phyloP scores from a whole-genome alignment of 1,140 invertebrate species.

The Temnothorax curvispinosus region DNA sequence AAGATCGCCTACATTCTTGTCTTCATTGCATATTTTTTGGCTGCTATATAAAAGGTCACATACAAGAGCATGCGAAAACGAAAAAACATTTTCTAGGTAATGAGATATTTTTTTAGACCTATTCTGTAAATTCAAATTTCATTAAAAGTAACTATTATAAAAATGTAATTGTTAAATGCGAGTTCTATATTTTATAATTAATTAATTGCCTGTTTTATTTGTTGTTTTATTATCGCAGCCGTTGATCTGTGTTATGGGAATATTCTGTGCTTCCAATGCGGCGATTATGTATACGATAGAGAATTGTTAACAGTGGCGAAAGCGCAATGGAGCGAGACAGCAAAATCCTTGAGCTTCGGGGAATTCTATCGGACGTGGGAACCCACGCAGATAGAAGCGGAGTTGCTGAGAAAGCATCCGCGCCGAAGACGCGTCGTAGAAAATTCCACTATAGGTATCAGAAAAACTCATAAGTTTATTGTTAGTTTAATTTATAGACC shows the following conservation, averaged over 20 bases:
- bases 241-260: constrained; percentile 96
- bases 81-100: constrained; percentile 93
- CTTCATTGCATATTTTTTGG: constrained; percentile 97
- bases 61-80: constrained; percentile 93
- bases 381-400: constrained; percentile 91
- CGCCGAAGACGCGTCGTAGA: constrained; percentile 92
- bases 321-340: constrained; percentile 87
- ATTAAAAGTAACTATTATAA: not conserved
- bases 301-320: constrained; percentile 89
- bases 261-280: constrained; percentile 96
- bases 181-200: not conserved
- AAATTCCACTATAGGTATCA: constrained; percentile 92
- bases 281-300: constrained; percentile 96
- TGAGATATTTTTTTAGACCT: not conserved
- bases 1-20: constrained; percentile 94
- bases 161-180: constrained; percentile 15
- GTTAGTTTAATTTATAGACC: not conserved
- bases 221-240: constrained; percentile 82
- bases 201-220: constrained; percentile 42
- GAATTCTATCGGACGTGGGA: constrained; percentile 92
- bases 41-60: constrained; percentile 92
- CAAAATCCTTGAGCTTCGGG: constrained; percentile 89
- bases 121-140: not conserved
- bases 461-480: not conserved
- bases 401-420: constrained; percentile 90